phyloP scores from a whole-genome alignment of 2,113 vertebrate species.

The Callaeas wilsoni region DNA sequence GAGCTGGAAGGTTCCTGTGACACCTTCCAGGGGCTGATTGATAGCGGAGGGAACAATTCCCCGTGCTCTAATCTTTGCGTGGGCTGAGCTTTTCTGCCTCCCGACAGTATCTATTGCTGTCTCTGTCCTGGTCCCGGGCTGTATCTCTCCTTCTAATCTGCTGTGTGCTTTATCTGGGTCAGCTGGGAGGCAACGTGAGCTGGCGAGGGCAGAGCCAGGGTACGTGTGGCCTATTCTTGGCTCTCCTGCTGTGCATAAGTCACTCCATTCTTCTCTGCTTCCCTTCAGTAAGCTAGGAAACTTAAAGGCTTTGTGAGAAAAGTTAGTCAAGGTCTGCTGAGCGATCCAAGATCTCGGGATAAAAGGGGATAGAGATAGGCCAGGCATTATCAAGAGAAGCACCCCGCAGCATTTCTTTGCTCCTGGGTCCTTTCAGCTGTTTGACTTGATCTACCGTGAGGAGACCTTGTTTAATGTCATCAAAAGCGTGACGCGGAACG shows the following conservation, averaged over 20 bases:
- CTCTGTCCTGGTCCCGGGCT: background rate
- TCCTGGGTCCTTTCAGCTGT: slow-evolving; percentile 76
- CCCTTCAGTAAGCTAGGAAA: background rate
- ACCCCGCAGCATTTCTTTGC: background rate
- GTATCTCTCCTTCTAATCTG: background rate
- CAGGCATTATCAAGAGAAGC: background rate
- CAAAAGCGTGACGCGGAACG: slow-evolving; percentile 95
- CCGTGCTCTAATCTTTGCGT: background rate
- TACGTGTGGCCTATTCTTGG: slow-evolving; percentile 7
- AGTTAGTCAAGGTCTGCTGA: background rate
- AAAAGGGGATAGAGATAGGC: slow-evolving; percentile 5
- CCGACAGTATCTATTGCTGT: background rate
- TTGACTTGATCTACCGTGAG: slow-evolving; percentile 97
- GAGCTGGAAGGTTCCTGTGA: background rate
- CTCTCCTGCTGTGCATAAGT: slow-evolving; percentile 1
- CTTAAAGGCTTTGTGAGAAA: background rate
- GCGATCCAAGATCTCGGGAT: background rate
- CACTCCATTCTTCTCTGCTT: slow-evolving; percentile 8
- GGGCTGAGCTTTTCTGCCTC: background rate
- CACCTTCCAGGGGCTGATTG: background rate
- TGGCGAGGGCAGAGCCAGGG: background rate
- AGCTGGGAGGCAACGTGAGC: slow-evolving; percentile 31
- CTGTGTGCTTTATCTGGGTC: slow-evolving; percentile 28
- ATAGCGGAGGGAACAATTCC: background rate
- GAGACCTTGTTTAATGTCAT: slow-evolving; percentile 98